Evolutionary conservation across 2,113 vertebrate genomes (phyloP), one percentile per base, ranked within the genome.

Genomic region (Aramus guarauna): DNA sequence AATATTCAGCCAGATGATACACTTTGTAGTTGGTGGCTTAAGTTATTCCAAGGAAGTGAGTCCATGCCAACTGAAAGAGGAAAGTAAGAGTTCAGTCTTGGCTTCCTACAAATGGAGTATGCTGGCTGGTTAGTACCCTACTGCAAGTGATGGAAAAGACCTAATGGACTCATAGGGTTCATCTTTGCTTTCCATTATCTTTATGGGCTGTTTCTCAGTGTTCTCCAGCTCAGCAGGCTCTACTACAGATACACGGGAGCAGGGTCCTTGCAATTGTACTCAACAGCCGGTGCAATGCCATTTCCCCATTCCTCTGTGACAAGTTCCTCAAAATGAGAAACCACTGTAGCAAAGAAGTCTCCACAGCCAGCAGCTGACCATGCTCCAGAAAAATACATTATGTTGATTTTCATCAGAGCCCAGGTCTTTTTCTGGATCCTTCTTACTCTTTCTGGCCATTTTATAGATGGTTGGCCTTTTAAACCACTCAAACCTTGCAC

Each of bases 21-120:
- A 50, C 18, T 77, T 81, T 23, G 50, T 91, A 87, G 90, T 80
- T 63, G 86, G 68, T 60, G 47, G 13, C 45, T 93, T 78, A 64
- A 94, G 43, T 87, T 92, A 89, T 84, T 92, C 86, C 64, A 75
- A 90, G 64, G 76, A 92, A 94, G 53, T 75, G 13, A 73, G 45
- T n/a, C 56, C 48, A 11, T 2, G 7, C 27, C 85, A 78, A 48
- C 23, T 60, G 69, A 89, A 92, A 91, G 56, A 92, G 20, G 27
- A 56, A 92, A 86, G 78, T 24, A 58, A 64, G 15, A 14, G 17
- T 83, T 80, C 27, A 36, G 15, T 14, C 48, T 60, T 56, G 52
- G n/a, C 11, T 84, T 8, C 56, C 60, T 67, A 26, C 23, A 62
- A 32, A 69, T 53, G 5, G 10, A 2, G 3, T 41, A 58, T 45